Conservation (phyloP, 2,113 vertebrate genomes). For the Polyodon spathula region DNA sequence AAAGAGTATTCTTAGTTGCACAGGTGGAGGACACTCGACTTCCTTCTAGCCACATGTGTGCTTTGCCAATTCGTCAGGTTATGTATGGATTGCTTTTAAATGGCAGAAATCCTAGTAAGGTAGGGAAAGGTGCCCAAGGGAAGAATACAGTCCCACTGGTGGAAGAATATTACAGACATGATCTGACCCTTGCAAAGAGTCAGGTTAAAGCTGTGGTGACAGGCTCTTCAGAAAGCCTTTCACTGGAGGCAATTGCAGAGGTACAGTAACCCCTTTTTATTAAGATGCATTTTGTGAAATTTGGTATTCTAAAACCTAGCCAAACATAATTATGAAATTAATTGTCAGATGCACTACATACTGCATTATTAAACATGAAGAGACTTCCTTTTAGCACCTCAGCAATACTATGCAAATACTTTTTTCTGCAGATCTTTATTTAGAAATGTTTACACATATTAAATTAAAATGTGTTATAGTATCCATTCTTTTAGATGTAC, state of each 20-base stretch:
- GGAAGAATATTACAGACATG: slow-evolving; percentile 69
- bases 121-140: slow-evolving; percentile 1
- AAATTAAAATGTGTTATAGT: too few relatives aligned
- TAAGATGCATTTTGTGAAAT: too few relatives aligned
- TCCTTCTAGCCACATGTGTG: slow-evolving; percentile 59
- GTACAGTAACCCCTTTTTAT: slow-evolving; percentile 60
- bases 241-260: slow-evolving; percentile 50
- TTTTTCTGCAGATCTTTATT: too few relatives aligned
- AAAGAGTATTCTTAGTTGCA: slow-evolving; percentile 61
- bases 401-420: too few relatives aligned
- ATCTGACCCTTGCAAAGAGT: slow-evolving; percentile 61
- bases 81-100: slow-evolving; percentile 71
- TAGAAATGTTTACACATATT: too few relatives aligned
- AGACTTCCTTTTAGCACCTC: too few relatives aligned
- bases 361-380: too few relatives aligned
- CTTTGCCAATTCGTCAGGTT: slow-evolving; percentile 64
- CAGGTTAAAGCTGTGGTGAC: slow-evolving; percentile 42
- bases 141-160: slow-evolving; percentile 32
- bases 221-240: slow-evolving; percentile 28
- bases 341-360: too few relatives aligned
- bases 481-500: too few relatives aligned
- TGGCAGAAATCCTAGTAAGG: slow-evolving; percentile 5
- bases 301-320: too few relatives aligned
- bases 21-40: slow-evolving; percentile 82
- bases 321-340: too few relatives aligned